Percentiles rank a stretch among this genome's conserved stretches.
These are phyloP conservation scores for Crenuchus spilurus DNA, from an alignment of 2,797 vertebrate genomes.

Conservation along the genomic window DNA sequence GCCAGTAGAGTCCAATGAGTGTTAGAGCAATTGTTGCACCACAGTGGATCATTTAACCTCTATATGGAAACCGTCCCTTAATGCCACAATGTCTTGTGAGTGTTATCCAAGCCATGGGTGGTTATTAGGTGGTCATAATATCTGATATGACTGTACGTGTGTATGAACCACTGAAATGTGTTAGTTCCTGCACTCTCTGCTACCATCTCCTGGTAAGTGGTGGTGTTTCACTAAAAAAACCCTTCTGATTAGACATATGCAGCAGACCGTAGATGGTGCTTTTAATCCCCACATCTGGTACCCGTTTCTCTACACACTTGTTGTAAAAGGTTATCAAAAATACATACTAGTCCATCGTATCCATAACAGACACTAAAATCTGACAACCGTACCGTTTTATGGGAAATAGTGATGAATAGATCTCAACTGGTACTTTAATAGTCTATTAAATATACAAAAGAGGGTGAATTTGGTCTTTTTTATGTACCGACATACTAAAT, in stretches of 20 bases:
- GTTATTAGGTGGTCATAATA: too few relatives aligned
- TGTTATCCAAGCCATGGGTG: too few relatives aligned
- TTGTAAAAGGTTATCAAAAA: background rate
- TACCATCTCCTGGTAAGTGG: background rate
- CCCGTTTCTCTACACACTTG: background rate
- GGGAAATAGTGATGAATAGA: too few relatives aligned
- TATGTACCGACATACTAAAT: background rate
- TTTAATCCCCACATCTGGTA: too few relatives aligned
- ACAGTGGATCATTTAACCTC: too few relatives aligned
- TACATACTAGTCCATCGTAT: background rate
- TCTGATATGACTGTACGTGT: background rate
- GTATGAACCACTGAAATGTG: background rate
- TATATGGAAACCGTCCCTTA: too few relatives aligned
- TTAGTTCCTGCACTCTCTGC: background rate
- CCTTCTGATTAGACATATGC: background rate
- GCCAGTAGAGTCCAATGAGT: too few relatives aligned
- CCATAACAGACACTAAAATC: background rate
- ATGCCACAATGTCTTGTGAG: too few relatives aligned
- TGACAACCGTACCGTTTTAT: too few relatives aligned
- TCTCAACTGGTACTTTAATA: background rate
- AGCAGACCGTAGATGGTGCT: background rate
- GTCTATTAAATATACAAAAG: background rate
- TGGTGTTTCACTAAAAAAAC: background rate
- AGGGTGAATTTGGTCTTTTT: background rate
- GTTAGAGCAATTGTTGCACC: too few relatives aligned